A percentile compares a stretch with the other conserved stretches of the same genome.
Conservation (phyloP, 37 sponge, comb jelly and placozoan species). For the Spongia lamella region DNA sequence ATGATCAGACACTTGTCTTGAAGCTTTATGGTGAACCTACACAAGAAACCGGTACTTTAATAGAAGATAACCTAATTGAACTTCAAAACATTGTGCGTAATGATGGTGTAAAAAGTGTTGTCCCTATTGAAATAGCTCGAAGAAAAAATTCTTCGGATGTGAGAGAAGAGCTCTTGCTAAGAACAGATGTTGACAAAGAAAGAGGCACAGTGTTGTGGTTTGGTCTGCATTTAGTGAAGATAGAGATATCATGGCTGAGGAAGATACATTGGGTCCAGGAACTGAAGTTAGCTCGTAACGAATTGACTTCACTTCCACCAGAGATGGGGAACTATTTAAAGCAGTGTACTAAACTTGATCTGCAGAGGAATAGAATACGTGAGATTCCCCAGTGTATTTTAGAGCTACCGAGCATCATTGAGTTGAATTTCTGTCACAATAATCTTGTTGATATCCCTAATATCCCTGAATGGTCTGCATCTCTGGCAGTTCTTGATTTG, state of each 20-base stretch:
- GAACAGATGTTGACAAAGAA: slow-evolving; percentile 72
- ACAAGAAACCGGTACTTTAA: not conserved
- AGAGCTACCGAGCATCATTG: slow-evolving; percentile 72
- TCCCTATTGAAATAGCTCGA: slow-evolving; percentile 79
- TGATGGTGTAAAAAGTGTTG: slow-evolving; percentile 66
- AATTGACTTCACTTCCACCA: slow-evolving; percentile 53
- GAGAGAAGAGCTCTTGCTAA: slow-evolving; percentile 72
- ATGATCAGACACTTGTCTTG: too few relatives aligned
- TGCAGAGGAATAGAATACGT: slow-evolving; percentile 69
- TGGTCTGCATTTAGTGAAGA: slow-evolving; percentile 57
- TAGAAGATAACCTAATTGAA: slow-evolving; percentile 44
- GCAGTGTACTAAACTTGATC: slow-evolving; percentile 45
- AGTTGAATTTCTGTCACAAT: slow-evolving; percentile 81
- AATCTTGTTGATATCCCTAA: slow-evolving; percentile 71
- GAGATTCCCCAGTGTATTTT: slow-evolving; percentile 73
- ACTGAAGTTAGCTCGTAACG: slow-evolving; percentile 68
- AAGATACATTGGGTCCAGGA: slow-evolving; percentile 75
- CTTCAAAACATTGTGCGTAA: slow-evolving; percentile 48
- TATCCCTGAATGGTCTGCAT: slow-evolving; percentile 67
- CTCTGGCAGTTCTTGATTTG: slow-evolving; percentile 76
- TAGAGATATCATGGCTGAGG: slow-evolving; percentile 71
- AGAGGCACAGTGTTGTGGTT: slow-evolving; percentile 71
- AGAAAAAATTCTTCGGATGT: slow-evolving; percentile 25
- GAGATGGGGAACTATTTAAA: slow-evolving; percentile 72
- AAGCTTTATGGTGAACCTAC: too few relatives aligned